These are phyloP conservation scores for Melanotaenia pygmaea DNA, from an alignment of 2,797 vertebrate genomes.

Conservation along the genomic window DNA sequence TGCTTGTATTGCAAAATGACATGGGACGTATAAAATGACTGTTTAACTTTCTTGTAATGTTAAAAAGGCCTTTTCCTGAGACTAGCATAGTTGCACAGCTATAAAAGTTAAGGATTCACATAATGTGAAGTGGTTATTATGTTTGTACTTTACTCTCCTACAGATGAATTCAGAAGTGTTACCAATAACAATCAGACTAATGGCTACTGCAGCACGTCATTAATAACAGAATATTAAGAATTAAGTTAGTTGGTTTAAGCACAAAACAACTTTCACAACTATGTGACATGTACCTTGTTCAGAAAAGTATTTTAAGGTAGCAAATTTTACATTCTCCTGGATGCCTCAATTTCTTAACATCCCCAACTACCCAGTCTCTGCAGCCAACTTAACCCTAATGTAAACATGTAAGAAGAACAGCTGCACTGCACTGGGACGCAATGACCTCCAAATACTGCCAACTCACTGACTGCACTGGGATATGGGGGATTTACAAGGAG, in stretches of 20 bases:
- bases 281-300: conserved; percentile 4
- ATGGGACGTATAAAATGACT: not conserved
- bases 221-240: conserved; percentile 11
- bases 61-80: not conserved
- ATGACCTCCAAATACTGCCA: conserved; percentile 77
- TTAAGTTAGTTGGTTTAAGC: conserved; percentile 2
- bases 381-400: conserved; percentile 68
- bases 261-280: conserved; percentile 14
- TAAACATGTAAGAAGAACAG: conserved; percentile 78
- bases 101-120: not conserved
- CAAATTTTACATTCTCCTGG: conserved; percentile 41
- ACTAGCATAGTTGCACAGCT: not conserved
- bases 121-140: not conserved
- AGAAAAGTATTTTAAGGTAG: conserved; percentile 32
- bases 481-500: conserved; percentile 55
- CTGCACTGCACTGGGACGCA: conserved; percentile 73
- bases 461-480: conserved; percentile 66
- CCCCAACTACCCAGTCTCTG: conserved; percentile 63
- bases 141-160: conserved; percentile 24
- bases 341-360: conserved; percentile 50
- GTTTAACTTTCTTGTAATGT: not conserved
- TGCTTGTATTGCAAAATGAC: conserved; percentile 13
- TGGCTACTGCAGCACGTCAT: conserved; percentile 24
- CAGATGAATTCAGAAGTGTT: conserved; percentile 18
- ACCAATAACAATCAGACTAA: conserved; percentile 34